Evolutionary conservation across 53 echinoderm and acorn worm genomes (phyloP).

Genomic region (Astropecten irregularis): DNA sequence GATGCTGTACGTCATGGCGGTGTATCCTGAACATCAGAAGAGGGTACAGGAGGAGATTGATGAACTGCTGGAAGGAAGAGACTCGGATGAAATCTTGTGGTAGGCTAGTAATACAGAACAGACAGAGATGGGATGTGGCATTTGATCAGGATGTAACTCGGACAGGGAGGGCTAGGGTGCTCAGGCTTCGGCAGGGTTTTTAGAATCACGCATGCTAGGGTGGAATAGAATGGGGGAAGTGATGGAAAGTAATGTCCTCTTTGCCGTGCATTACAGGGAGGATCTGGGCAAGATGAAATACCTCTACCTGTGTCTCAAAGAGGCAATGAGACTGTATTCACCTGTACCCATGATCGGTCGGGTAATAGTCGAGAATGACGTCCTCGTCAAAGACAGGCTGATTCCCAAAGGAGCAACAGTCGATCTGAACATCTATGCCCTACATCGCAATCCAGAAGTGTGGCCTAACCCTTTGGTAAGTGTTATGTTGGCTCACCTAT

Average conservation of each 20-base stretch:
- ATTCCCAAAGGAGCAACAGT: not conserved
- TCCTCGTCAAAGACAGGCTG: not conserved
- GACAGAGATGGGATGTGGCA: not conserved
- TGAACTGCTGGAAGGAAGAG: constrained; percentile 8
- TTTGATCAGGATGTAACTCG: not conserved
- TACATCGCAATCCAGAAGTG: constrained; percentile 28
- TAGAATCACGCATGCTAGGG: no score
- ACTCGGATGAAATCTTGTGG: constrained; percentile 20
- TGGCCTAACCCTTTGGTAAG: constrained; percentile 22
- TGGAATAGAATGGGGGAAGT: no score
- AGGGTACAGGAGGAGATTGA: constrained; percentile 66
- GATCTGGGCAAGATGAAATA: constrained; percentile 52
- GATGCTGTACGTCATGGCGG: constrained; percentile 64
- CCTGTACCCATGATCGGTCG: constrained; percentile 29
- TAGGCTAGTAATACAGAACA: not conserved
- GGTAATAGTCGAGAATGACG: constrained; percentile 16
- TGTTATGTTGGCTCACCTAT: no score
- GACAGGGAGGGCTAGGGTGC: no score
- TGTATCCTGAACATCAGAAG: constrained; percentile 63
- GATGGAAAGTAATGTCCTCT: no score
- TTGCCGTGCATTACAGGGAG: no score
- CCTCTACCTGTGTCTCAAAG: constrained; percentile 48
- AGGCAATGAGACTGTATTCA: constrained; percentile 41
- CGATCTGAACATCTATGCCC: not conserved
- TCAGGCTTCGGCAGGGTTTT: no score